Evolutionary conservation across 2,113 vertebrate species (phyloP), one percentile per base, ranked within the genome.

Genomic region (Limnothrissa miodon): DNA sequence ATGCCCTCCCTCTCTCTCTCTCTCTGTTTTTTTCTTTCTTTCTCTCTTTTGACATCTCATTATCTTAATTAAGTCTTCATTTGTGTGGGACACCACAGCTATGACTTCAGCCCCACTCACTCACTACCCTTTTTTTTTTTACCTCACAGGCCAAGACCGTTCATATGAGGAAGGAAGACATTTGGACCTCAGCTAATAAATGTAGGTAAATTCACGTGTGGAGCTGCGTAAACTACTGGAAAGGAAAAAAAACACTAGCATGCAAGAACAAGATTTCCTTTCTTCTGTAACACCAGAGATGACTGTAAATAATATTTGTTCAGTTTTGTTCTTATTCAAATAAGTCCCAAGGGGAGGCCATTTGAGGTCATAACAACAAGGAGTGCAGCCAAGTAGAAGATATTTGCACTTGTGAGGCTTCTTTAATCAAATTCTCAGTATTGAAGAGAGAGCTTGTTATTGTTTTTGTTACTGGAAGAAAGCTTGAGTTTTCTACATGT

Each of bases 381-480:
- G 36, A 74, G 33, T 70, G 78, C 70, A 83, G 70, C 29, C 33
- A 53, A n/a, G 29, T 13, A 66, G 66, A 42, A 83, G 29, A 48
- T 74, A 82, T 56, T 5, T 10, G 29, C 21, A 51, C 42, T 82
- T 79, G 45, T 82, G 29, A 8, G n/a, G 21, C 11, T 74, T 33
- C 81, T 78, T 45, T n/a, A 7, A 36, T 39, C 29, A 45, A 78
- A 82, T 15, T 46, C 29, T 59, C 81, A 51, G 4, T 78, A 81
- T 66, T 45, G 51, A 44, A 78, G 59, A 70, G 66, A 17, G 23
- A 70, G 39, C 19, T 10, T 80, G 13, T 80, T 78, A 45, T 45
- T 44, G n/a, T 79, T 86, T 82, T 82, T 59, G 78, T 83, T 85
- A 15, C 78, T 80, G 51, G 53, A 45, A 42, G 46, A 66, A 85